These are phyloP conservation scores for Urosaurus nigricauda DNA, from an alignment of 2,797 vertebrate genomes.

Conservation along the genomic window DNA sequence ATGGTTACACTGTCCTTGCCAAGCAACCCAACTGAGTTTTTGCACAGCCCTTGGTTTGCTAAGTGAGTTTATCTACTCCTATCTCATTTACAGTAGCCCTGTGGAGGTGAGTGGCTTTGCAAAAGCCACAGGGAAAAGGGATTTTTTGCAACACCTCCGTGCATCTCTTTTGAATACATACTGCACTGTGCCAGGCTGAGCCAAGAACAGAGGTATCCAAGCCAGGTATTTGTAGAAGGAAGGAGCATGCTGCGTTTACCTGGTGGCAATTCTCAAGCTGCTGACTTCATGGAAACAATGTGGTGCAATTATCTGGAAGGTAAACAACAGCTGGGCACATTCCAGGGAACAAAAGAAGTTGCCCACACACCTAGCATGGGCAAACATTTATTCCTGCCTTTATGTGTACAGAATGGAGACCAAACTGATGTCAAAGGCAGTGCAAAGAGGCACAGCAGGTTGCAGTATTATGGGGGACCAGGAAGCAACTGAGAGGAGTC, in stretches of 20 bases:
- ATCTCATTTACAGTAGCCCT: neutral
- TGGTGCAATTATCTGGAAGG: neutral
- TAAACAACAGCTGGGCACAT: slow-evolving; percentile 46
- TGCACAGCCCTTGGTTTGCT: neutral
- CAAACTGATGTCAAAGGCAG: neutral
- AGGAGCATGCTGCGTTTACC: slow-evolving; percentile 15
- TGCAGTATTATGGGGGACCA: neutral
- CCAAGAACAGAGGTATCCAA: neutral
- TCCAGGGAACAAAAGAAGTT: slow-evolving; percentile 30
- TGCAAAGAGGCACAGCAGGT: neutral
- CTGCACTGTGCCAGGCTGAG: neutral
- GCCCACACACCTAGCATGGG: slow-evolving; percentile 27
- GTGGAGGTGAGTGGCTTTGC: neutral
- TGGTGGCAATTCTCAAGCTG: slow-evolving; percentile 41
- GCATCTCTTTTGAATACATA: neutral
- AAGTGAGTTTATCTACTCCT: neutral
- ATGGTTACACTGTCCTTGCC: neutral
- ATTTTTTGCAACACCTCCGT: neutral
- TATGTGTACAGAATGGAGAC: neutral
- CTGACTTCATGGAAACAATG: slow-evolving; percentile 45
- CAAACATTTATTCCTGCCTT: slow-evolving; percentile 8
- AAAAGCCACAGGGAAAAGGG: neutral
- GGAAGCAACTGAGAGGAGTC: neutral
- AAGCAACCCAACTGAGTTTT: neutral
- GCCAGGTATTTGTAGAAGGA: neutral